Conservation (phyloP, 2,888 invertebrate species). For the Entomobrya proxima region DNA sequence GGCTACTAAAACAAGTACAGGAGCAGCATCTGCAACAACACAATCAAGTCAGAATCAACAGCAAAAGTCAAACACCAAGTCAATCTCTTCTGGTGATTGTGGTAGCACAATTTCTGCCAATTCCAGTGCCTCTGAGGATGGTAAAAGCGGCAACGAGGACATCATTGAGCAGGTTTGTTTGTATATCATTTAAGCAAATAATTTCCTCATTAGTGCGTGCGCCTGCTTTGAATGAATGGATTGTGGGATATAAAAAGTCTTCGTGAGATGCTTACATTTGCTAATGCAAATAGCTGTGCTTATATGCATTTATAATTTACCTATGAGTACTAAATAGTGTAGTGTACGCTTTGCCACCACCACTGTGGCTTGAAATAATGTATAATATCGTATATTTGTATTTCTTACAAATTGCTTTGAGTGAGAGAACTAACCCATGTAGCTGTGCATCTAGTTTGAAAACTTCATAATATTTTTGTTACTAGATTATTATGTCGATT, state of each 20-base stretch:
- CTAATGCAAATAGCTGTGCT: background rate
- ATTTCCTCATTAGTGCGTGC: constrained; percentile 13
- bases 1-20: background rate
- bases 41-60: constrained; percentile 60
- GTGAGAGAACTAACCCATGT: no score
- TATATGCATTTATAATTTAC: background rate
- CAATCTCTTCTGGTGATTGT: constrained; percentile 34
- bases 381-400: no score
- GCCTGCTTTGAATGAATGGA: background rate
- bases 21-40: constrained; percentile 13
- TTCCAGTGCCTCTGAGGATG: constrained; percentile 1
- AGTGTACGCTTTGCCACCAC: no score
- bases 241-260: no score
- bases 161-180: constrained; percentile 61
- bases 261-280: background rate
- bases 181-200: constrained; percentile 9
- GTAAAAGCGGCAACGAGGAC: background rate
- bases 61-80: constrained; percentile 62
- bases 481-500: background rate
- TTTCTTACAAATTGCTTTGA: no score
- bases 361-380: no score
- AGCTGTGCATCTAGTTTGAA: no score
- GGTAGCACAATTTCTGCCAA: constrained; percentile 7
- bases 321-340: no score
- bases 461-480: no score